Conservation (phyloP, 2,888 invertebrate species). For the Brachyopa scutellaris region DNA sequence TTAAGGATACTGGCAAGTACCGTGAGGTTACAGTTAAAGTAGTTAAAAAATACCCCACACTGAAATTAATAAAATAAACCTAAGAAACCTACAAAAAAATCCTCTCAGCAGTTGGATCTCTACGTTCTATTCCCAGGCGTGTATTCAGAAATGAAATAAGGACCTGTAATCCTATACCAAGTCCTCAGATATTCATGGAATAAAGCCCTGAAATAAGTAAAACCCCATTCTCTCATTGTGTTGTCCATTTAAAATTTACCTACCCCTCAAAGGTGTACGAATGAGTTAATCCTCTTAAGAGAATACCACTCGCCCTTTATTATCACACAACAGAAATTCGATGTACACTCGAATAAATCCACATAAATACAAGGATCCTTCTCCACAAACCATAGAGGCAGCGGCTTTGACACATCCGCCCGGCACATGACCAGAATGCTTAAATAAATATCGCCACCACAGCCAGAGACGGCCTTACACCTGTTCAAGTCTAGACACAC, state of each 20-base stretch:
- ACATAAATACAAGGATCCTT: constrained; percentile 12
- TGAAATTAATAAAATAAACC: too few relatives aligned
- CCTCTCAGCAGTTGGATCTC: too few relatives aligned
- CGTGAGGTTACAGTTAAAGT: too few relatives aligned
- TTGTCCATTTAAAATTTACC: constrained; percentile 1
- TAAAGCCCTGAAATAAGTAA: not conserved
- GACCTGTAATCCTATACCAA: too few relatives aligned
- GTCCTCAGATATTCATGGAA: too few relatives aligned
- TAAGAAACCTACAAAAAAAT: too few relatives aligned
- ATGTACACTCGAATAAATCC: constrained; percentile 28
- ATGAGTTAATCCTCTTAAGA: not conserved
- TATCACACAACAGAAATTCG: too few relatives aligned
- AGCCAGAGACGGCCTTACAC: not conserved
- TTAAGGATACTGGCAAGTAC: too few relatives aligned
- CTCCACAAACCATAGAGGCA: too few relatives aligned
- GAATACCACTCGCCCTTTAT: not conserved
- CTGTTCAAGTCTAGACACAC: constrained; percentile 35
- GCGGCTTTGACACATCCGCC: not conserved
- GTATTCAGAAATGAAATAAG: too few relatives aligned
- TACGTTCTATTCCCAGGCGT: too few relatives aligned
- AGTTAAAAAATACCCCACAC: too few relatives aligned
- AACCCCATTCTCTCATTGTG: not conserved
- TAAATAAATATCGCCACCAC: not conserved
- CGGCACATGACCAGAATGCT: not conserved
- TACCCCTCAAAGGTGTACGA: not conserved